phyloP scores from a whole-genome alignment of 1,140 invertebrate species.

The Drosophila arawakana region DNA sequence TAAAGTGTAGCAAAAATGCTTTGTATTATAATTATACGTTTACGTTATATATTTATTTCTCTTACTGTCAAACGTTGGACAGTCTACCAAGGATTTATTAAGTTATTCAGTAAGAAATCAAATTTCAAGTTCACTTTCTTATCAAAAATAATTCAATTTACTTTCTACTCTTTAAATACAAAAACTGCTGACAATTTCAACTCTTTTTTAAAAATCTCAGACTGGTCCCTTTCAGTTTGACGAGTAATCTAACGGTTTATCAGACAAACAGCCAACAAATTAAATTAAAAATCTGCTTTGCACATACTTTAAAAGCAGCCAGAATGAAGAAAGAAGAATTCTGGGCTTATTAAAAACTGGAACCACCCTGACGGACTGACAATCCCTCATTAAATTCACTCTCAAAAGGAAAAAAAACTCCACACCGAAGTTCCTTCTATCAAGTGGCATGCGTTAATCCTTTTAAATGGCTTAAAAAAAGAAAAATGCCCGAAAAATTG shows the following conservation, averaged over 20 bases:
- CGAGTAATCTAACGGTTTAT: slow-evolving; percentile 36
- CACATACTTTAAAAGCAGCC: slow-evolving; percentile 53
- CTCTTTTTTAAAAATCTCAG: background rate
- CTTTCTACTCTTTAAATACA: background rate
- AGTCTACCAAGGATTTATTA: too few species aligned
- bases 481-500: slow-evolving; percentile 67
- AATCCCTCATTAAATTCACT: slow-evolving; percentile 40
- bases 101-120: too few species aligned
- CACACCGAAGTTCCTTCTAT: background rate
- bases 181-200: background rate
- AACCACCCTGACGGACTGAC: slow-evolving; percentile 45
- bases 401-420: background rate
- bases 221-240: background rate
- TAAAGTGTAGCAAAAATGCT: too few species aligned
- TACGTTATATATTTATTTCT: too few species aligned
- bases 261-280: slow-evolving; percentile 52
- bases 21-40: too few species aligned
- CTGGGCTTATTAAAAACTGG: slow-evolving; percentile 41
- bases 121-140: too few species aligned
- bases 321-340: slow-evolving; percentile 21
- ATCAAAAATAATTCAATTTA: too few species aligned
- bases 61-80: too few species aligned
- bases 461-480: slow-evolving; percentile 61
- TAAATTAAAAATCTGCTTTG: slow-evolving; percentile 65
- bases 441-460: slow-evolving; percentile 57